A percentile compares a stretch with the other conserved stretches of the same genome.
These are phyloP conservation scores for Dascillus cervinus DNA, from an alignment of 2,888 invertebrate species.

Conservation along the genomic window DNA sequence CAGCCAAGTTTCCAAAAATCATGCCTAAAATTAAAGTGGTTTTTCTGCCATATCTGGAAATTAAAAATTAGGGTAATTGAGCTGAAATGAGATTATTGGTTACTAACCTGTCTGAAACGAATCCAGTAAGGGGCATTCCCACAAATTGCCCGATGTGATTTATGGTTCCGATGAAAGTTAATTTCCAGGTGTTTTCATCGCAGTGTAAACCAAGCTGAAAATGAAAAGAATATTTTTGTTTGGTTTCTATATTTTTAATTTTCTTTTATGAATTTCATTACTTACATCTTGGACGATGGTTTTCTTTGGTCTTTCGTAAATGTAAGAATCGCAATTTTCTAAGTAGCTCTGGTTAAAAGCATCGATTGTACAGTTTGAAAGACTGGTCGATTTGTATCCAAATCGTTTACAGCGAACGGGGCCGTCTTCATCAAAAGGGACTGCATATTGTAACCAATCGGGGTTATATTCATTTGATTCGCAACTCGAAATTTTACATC, in stretches of 20 bases:
- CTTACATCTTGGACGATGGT: constrained; percentile 29
- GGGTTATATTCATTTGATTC: constrained; percentile 22
- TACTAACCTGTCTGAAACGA: constrained; percentile 54
- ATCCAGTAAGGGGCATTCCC: constrained; percentile 57
- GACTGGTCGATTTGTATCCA: constrained; percentile 4
- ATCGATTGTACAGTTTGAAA: constrained; percentile 3
- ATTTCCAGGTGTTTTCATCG: constrained; percentile 55
- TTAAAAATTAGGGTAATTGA: neutral
- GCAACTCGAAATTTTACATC: constrained; percentile 18
- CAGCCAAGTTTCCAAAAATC: constrained; percentile 55
- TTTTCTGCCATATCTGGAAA: constrained; percentile 52
- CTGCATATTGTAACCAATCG: constrained; percentile 32
- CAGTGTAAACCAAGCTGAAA: constrained; percentile 56
- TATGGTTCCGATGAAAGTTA: constrained; percentile 63
- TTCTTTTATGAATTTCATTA: too few relatives aligned
- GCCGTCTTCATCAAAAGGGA: constrained; percentile 28
- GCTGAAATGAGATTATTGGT: neutral
- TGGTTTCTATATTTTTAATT: too few relatives aligned
- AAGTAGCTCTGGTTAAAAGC: constrained; percentile 21
- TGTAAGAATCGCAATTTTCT: constrained; percentile 27
- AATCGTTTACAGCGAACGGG: constrained; percentile 12
- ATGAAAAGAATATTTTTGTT: too few relatives aligned
- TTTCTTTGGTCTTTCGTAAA: constrained; percentile 29
- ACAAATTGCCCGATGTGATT: constrained; percentile 67
- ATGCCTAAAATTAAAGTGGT: constrained; percentile 51